Conservation (phyloP, 2,888 invertebrate genomes). For the Parnassius mnemosyne region DNA sequence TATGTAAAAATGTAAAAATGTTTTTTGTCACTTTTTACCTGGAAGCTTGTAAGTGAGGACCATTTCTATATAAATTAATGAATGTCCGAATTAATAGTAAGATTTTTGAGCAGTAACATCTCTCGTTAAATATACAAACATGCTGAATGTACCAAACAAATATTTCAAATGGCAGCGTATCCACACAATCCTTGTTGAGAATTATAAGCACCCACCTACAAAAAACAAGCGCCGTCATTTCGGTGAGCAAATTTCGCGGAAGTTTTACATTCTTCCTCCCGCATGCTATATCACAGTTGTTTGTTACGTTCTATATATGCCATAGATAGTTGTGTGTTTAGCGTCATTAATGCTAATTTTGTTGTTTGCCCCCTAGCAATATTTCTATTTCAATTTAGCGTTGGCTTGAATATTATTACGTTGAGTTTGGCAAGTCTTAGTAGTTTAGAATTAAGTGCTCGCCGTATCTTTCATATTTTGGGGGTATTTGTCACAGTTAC, state of each 20-base stretch:
- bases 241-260: conserved; percentile 77
- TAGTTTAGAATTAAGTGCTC: no score
- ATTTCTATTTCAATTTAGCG: conserved; percentile 16
- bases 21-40: no score
- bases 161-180: conserved; percentile 37
- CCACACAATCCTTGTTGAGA: conserved; percentile 45
- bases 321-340: conserved; percentile 43
- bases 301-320: conserved; percentile 48
- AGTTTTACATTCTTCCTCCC: conserved; percentile 69
- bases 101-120: no score
- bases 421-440: no score
- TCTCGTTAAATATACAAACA: no score
- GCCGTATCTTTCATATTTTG: no score
- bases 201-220: conserved; percentile 73
- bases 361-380: conserved; percentile 16
- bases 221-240: conserved; percentile 79
- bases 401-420: conserved; percentile 4
- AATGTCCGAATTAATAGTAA: no score
- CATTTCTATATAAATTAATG: no score
- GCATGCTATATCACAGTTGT: conserved; percentile 56
- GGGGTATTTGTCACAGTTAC: no score
- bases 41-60: no score
- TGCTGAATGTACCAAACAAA: no score
- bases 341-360: conserved; percentile 41
- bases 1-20: no score